These are phyloP conservation scores for Atopsyche davidsoni DNA, from an alignment of 1,140 invertebrate genomes.

Conservation along the genomic window DNA sequence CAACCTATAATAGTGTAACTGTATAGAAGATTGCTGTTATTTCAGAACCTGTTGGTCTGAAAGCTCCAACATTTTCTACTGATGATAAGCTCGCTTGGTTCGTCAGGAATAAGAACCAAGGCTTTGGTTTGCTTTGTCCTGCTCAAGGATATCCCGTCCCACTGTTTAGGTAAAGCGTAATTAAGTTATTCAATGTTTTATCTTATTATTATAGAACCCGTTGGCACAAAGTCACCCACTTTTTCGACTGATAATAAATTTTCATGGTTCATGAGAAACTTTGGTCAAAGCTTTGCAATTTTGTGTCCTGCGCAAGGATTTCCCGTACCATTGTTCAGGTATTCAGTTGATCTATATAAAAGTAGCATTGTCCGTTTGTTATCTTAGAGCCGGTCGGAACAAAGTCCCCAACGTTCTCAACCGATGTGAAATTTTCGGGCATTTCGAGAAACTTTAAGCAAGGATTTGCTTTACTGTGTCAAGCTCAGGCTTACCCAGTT, in stretches of 20 bases:
- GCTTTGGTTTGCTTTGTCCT: slow-evolving; percentile 57
- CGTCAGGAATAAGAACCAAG: slow-evolving; percentile 41
- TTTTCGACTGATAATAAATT: slow-evolving; percentile 46
- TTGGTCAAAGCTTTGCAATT: slow-evolving; percentile 41
- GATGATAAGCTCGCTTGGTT: slow-evolving; percentile 57
- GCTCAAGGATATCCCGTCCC: slow-evolving; percentile 66
- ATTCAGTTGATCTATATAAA: slow-evolving; percentile 31
- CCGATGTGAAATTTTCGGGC: slow-evolving; percentile 54
- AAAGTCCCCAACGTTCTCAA: slow-evolving; percentile 62
- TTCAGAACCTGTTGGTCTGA: slow-evolving; percentile 48
- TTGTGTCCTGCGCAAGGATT: slow-evolving; percentile 49
- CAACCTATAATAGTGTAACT: slow-evolving; percentile 52
- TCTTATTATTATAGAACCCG: slow-evolving; percentile 39
- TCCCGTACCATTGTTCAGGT: slow-evolving; percentile 49
- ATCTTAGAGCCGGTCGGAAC: slow-evolving; percentile 64
- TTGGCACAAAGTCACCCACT: slow-evolving; percentile 41
- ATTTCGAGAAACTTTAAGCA: slow-evolving; percentile 49
- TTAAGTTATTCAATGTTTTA: slow-evolving; percentile 32
- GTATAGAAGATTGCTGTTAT: slow-evolving; percentile 53
- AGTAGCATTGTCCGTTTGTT: slow-evolving; percentile 26
- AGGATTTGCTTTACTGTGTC: slow-evolving; percentile 61
- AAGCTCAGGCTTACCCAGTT: slow-evolving; percentile 66
- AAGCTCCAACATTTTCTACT: slow-evolving; percentile 57
- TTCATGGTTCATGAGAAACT: slow-evolving; percentile 42
- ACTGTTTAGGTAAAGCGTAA: slow-evolving; percentile 58